phyloP scores from a whole-genome alignment of 2,797 vertebrate species.

The Gastrophryne carolinensis region DNA sequence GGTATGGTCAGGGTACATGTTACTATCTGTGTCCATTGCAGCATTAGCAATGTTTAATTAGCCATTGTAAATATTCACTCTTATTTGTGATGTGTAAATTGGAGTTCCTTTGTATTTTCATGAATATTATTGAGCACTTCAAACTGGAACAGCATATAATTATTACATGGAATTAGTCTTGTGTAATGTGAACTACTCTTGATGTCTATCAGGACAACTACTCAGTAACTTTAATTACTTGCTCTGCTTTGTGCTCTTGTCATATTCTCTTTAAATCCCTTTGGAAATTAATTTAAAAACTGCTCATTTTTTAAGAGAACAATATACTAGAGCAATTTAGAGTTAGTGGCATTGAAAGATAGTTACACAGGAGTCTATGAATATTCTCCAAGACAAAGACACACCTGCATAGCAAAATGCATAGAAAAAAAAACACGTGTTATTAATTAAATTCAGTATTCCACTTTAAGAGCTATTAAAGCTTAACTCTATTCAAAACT shows the following conservation, averaged over 20 bases:
- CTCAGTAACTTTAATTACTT: constrained; percentile 8
- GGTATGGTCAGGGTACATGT: too few species aligned
- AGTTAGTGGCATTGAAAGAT: background rate
- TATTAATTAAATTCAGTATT: background rate
- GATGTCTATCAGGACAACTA: background rate
- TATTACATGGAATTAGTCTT: background rate
- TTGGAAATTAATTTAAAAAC: background rate
- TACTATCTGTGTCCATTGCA: too few species aligned
- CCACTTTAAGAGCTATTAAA: background rate
- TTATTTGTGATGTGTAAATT: too few species aligned
- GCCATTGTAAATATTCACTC: too few species aligned
- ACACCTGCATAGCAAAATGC: background rate
- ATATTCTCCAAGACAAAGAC: background rate
- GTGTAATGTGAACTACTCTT: background rate
- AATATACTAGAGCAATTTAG: background rate
- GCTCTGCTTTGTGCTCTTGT: background rate
- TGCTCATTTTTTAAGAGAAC: background rate
- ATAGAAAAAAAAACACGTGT: too few species aligned
- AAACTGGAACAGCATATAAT: background rate
- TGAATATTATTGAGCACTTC: too few species aligned
- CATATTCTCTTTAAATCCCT: background rate
- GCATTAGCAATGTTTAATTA: too few species aligned
- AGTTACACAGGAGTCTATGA: background rate
- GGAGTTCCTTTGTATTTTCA: too few species aligned
- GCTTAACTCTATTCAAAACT: too few species aligned